Conservation (phyloP, 64 coral and sea anemone genomes). For the Stylophora pistillata region DNA sequence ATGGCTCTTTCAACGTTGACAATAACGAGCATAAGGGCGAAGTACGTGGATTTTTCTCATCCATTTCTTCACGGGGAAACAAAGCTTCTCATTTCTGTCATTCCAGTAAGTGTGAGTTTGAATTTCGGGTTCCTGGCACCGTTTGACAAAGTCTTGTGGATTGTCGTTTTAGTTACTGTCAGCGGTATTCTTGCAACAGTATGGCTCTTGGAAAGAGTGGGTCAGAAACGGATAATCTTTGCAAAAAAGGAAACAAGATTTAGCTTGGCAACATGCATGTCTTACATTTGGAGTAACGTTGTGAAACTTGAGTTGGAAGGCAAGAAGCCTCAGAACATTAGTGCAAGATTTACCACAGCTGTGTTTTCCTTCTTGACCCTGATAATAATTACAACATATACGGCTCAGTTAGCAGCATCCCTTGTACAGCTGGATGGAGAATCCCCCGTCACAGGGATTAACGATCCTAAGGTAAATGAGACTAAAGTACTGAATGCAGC, state of each 20-base stretch:
- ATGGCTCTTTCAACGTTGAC: constrained; percentile 75
- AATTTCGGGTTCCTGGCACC: constrained; percentile 69
- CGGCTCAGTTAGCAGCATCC: constrained; percentile 72
- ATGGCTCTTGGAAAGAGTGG: constrained; percentile 62
- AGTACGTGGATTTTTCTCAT: constrained; percentile 57
- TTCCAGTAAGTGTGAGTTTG: neutral
- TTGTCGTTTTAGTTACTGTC: constrained; percentile 40
- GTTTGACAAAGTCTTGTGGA: constrained; percentile 57
- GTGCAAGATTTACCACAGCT: constrained; percentile 62
- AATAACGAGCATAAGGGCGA: constrained; percentile 48
- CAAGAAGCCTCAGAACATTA: constrained; percentile 50
- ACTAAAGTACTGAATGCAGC: too few species aligned
- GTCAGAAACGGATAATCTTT: constrained; percentile 50
- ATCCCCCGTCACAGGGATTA: constrained; percentile 51
- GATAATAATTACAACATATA: constrained; percentile 58
- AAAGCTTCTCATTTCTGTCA: constrained; percentile 64
- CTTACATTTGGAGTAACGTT: constrained; percentile 66
- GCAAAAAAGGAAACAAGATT: neutral
- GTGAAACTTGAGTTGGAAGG: constrained; percentile 77
- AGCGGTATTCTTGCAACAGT: constrained; percentile 51
- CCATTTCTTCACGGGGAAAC: constrained; percentile 78
- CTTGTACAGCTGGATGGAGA: constrained; percentile 50
- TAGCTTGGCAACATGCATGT: constrained; percentile 65
- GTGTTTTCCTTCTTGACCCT: constrained; percentile 68
- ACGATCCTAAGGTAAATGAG: constrained; percentile 52